Conservation (phyloP, 2,113 vertebrate genomes). For the Melanotaenia duboulayi region DNA sequence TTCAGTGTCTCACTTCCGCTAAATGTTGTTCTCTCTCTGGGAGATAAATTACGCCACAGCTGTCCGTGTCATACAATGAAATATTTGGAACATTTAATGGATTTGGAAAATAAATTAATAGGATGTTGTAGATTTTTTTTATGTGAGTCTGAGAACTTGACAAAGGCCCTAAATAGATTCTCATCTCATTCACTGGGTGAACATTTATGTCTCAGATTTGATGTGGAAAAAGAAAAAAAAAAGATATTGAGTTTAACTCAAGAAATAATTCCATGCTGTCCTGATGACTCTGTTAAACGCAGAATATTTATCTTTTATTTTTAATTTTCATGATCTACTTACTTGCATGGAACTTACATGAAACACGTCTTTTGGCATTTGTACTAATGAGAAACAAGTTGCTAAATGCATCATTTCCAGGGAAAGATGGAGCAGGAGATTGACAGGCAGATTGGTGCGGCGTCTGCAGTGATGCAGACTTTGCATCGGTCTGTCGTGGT, state of each 20-base stretch:
- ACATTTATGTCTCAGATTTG: constrained; percentile 34
- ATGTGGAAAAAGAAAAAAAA: constrained; percentile 10
- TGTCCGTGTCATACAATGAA: constrained; percentile 51
- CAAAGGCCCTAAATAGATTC: constrained; percentile 32
- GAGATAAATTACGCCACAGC: constrained; percentile 36
- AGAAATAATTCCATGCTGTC: constrained; percentile 17
- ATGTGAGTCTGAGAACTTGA: constrained; percentile 14
- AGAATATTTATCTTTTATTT: not conserved
- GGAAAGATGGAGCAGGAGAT: too few species aligned
- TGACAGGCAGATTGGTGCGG: too few species aligned
- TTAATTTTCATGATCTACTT: not conserved
- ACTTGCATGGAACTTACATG: not conserved
- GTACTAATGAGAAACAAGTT: not conserved
- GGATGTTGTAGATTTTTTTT: constrained; percentile 41
- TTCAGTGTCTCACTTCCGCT: constrained; percentile 13
- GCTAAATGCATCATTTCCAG: too few species aligned
- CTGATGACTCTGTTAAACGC: constrained; percentile 1
- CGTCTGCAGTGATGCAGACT: too few species aligned
- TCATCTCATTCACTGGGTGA: constrained; percentile 34
- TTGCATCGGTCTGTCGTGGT: too few species aligned
- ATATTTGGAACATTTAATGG: constrained; percentile 40
- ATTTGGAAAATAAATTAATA: constrained; percentile 51
- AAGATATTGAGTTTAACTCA: constrained; percentile 27
- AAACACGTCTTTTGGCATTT: not conserved
- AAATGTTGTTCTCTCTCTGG: constrained; percentile 14